phyloP scores from a whole-genome alignment of 2,888 invertebrate genomes.

The Chymomyza amoena region DNA sequence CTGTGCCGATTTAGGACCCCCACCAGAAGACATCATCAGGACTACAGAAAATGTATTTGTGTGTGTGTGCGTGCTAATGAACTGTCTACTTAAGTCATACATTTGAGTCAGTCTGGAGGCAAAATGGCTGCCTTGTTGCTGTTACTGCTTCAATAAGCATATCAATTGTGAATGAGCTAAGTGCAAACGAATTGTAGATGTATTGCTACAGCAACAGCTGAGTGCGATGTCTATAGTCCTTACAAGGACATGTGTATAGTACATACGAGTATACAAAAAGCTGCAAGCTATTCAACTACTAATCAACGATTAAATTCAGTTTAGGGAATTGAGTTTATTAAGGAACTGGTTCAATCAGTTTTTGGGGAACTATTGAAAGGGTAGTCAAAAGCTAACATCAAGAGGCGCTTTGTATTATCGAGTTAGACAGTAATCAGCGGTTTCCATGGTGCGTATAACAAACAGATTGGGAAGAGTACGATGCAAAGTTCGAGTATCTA shows the following conservation, averaged over 20 bases:
- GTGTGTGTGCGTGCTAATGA: slow-evolving; percentile 39
- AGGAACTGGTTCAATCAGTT: no score
- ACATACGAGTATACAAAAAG: neutral
- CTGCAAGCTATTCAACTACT: neutral
- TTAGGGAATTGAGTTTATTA: neutral
- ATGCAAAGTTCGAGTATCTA: no score
- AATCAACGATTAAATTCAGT: neutral
- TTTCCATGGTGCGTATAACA: no score
- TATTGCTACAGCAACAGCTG: neutral
- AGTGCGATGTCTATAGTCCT: neutral
- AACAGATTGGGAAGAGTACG: no score
- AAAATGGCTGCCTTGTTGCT: neutral
- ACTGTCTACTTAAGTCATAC: slow-evolving; percentile 40
- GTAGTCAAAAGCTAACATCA: no score
- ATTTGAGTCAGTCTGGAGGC: slow-evolving; percentile 17
- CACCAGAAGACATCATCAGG: no score
- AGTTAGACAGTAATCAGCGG: no score
- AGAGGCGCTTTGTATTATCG: no score
- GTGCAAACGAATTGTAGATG: neutral
- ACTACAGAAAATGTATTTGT: no score
- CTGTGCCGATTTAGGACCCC: no score
- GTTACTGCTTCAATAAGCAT: neutral
- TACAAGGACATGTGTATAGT: no score
- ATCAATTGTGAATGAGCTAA: neutral
- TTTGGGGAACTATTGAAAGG: no score